Percentiles rank a stretch among this genome's conserved stretches.
phyloP scores from a whole-genome alignment of 2,113 vertebrate species.

The Perca schrenkii region DNA sequence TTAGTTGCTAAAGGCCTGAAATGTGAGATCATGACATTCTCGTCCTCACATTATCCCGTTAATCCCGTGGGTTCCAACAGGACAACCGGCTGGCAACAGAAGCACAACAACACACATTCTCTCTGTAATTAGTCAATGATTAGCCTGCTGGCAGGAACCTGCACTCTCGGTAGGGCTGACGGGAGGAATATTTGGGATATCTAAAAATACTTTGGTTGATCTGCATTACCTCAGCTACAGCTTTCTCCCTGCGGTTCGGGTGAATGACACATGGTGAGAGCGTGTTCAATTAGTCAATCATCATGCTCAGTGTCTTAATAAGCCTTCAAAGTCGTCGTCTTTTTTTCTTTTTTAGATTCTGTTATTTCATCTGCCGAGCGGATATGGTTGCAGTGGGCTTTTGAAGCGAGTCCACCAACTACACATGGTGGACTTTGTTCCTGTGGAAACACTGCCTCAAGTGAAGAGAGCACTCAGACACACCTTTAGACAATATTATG shows the following conservation, averaged over 20 bases:
- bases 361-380: conserved; percentile 32
- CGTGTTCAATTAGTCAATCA: conserved; percentile 38
- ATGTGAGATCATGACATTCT: conserved; percentile 63
- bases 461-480: conserved; percentile 64
- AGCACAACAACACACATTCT: conserved; percentile 36
- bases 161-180: conserved; percentile 8
- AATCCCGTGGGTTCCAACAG: conserved; percentile 47
- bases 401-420: conserved; percentile 56
- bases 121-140: conserved; percentile 66
- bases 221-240: conserved; percentile 42
- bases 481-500: conserved; percentile 82
- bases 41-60: conserved; percentile 31
- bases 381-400: conserved; percentile 24
- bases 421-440: conserved; percentile 70
- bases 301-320: not conserved
- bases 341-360: not conserved
- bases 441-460: conserved; percentile 58
- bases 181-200: conserved; percentile 32
- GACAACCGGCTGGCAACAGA: conserved; percentile 62
- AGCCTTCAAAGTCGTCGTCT: not conserved
- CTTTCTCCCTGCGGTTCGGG: conserved; percentile 41
- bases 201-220: conserved; percentile 62
- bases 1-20: conserved; percentile 37
- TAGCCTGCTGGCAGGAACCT: conserved; percentile 55
- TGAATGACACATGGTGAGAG: conserved; percentile 26